Percentiles rank a stretch among this genome's conserved stretches.
These are phyloP conservation scores for Intellagama lesueurii DNA, from an alignment of 2,797 vertebrate genomes.

Conservation along the genomic window DNA sequence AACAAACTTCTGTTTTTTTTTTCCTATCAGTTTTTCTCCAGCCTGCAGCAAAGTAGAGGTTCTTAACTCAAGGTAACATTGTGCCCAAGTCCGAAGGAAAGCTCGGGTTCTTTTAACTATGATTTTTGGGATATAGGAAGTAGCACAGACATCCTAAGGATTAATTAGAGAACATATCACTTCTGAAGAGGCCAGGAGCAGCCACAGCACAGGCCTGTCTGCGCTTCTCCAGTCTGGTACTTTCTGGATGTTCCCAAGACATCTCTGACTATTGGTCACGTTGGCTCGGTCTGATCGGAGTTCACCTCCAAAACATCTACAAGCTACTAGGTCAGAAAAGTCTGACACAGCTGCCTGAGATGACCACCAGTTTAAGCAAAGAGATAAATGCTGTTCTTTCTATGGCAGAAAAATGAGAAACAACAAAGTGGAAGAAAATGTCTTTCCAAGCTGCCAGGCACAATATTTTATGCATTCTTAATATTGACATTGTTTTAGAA, in stretches of 20 bases:
- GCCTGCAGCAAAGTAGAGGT: neutral
- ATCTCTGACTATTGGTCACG: too few species aligned
- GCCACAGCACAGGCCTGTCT: neutral
- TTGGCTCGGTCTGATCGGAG: too few species aligned
- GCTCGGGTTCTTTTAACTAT: neutral
- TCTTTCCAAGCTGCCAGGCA: neutral
- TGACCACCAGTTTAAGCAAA: neutral
- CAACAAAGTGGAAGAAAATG: neutral
- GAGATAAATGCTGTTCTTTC: neutral
- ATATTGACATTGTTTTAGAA: neutral
- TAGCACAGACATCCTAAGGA: neutral
- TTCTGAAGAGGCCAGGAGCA: constrained; percentile 2
- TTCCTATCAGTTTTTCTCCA: too few species aligned
- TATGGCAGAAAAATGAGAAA: neutral
- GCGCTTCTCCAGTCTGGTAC: neutral
- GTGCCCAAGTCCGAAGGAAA: neutral
- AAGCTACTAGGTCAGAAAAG: too few species aligned
- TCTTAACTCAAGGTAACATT: neutral
- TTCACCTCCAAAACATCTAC: too few species aligned
- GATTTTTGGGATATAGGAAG: neutral
- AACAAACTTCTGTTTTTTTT: neutral
- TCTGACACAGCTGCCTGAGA: too few species aligned
- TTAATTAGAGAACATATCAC: neutral
- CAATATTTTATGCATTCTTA: neutral
- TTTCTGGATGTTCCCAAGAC: neutral